Conservation (phyloP, 2,113 vertebrate genomes). For the Guaruba guarouba region DNA sequence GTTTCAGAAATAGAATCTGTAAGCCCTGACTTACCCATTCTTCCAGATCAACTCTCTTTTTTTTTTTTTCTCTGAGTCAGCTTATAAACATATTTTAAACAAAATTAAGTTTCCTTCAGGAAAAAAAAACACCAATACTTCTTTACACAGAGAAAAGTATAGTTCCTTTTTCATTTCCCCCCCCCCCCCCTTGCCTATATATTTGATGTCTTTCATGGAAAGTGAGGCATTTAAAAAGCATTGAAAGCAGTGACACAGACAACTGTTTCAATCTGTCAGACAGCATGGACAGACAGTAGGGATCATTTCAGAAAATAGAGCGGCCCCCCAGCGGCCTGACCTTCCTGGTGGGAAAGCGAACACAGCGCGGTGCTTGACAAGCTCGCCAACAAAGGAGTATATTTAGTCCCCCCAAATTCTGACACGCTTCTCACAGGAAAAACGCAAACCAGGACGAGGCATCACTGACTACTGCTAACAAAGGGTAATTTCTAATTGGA, state of each 20-base stretch:
- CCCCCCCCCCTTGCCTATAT: background rate
- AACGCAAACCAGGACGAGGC: conserved; percentile 35
- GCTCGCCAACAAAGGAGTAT: conserved; percentile 75
- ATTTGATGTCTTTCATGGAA: conserved; percentile 52
- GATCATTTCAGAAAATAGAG: conserved; percentile 75
- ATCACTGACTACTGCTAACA: background rate
- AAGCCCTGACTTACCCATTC: conserved; percentile 8
- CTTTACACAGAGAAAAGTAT: background rate
- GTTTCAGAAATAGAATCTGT: conserved; percentile 33
- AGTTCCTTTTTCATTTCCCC: background rate
- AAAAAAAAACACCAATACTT: conserved; percentile 31
- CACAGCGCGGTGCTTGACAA: conserved; percentile 72
- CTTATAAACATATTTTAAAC: conserved; percentile 47
- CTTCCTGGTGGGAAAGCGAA: conserved; percentile 81
- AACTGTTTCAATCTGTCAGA: conserved; percentile 82
- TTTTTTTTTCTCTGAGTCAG: background rate
- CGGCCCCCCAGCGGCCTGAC: conserved; percentile 75
- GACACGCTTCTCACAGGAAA: conserved; percentile 78
- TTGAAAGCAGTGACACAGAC: conserved; percentile 73
- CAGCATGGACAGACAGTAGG: conserved; percentile 75
- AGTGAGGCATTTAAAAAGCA: conserved; percentile 65
- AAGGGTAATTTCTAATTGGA: conserved; percentile 55
- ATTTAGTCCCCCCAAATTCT: conserved; percentile 73
- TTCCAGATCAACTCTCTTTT: background rate
- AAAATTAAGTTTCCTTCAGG: conserved; percentile 54